Conservation (phyloP, 2,797 vertebrate species). For the Meda fulgida region DNA sequence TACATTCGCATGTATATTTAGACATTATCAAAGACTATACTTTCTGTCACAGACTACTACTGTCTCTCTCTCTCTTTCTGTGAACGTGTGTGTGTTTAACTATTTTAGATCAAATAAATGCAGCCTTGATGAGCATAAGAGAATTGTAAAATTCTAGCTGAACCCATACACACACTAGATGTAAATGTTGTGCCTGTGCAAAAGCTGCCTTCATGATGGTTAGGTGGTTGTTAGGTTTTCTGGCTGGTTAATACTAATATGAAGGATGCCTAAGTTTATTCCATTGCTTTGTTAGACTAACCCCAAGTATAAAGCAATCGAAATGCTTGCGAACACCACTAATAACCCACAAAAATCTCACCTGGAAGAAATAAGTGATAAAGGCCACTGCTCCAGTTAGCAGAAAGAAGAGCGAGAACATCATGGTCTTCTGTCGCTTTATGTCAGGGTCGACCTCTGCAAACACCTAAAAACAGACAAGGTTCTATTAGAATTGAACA, state of each 20-base stretch:
- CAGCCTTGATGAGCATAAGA: background rate
- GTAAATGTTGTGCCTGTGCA: too few relatives aligned
- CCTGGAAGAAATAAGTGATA: constrained; percentile 60
- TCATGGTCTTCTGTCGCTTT: constrained; percentile 57
- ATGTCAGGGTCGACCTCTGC: constrained; percentile 60
- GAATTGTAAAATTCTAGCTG: too few relatives aligned
- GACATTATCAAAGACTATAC: too few relatives aligned
- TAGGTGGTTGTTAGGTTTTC: background rate
- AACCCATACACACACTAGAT: too few relatives aligned
- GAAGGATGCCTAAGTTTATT: background rate
- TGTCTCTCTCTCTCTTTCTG: too few relatives aligned
- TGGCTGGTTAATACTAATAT: background rate
- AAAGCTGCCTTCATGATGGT: too few relatives aligned
- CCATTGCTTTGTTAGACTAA: too few relatives aligned
- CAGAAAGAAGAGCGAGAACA: constrained; percentile 66
- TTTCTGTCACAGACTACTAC: too few relatives aligned
- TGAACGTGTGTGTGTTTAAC: too few relatives aligned
- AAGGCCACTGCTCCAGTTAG: constrained; percentile 58
- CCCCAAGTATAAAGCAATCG: background rate
- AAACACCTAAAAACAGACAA: constrained; percentile 60
- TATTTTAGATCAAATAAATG: background rate
- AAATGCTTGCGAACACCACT: background rate
- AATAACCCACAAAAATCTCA: background rate
- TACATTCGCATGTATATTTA: too few relatives aligned
- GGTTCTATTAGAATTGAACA: background rate